Base-by-base conservation (phyloP, 1,140 invertebrate species). In the Doryteuthis pealeii region DNA sequence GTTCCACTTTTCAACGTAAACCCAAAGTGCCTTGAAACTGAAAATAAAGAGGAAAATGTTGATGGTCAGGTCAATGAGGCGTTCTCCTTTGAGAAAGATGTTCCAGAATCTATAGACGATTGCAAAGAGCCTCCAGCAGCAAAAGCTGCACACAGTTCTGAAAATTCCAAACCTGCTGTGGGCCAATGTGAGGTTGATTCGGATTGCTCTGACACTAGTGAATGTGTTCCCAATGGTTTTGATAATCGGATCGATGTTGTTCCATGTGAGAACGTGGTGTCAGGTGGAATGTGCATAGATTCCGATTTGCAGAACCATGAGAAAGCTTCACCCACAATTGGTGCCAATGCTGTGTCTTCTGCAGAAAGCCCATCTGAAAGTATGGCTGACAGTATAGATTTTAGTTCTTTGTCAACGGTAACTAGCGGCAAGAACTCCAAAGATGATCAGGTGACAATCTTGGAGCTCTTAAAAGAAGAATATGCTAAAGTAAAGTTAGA, bases 401-500 rank as follows among this genome's bases (percentile, higher is more conserved):
- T 28, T 22, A n/a, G 54, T 62, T 62, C 54, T 62, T 62, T 28
- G 26, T 62, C 54, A 62, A 62, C 54, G 0, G 26, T 62, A n/a
- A 62, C 54, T 14, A 62, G 54, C 18, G 54, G 26, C 18, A 62
- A 28, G 26, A 62, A 62, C 26, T 62, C 54, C 6, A 31, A 10
- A 18, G 58, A 28, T 1, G 54, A 72, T 12, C 66, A 82, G 70
- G 66, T 85, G 33, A 85, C 84, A 45, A 80, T 86, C 18, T 78
- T 84, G 54, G 83, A 87, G 76, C 80, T 86, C 33, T 71, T 87
- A 35, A 79, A 80, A 74, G 82, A 85, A 70, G 85, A 86, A 71
- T 87, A 85, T 79, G 78, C 73, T 62, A 78, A 78, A 72, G 58
- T 70, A 35, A 28, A 49, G 49, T 33, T 71, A 30, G 40, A 30